These are phyloP conservation scores for Falco novaeseelandiae DNA, from an alignment of 2,797 vertebrate genomes.

Conservation along the genomic window DNA sequence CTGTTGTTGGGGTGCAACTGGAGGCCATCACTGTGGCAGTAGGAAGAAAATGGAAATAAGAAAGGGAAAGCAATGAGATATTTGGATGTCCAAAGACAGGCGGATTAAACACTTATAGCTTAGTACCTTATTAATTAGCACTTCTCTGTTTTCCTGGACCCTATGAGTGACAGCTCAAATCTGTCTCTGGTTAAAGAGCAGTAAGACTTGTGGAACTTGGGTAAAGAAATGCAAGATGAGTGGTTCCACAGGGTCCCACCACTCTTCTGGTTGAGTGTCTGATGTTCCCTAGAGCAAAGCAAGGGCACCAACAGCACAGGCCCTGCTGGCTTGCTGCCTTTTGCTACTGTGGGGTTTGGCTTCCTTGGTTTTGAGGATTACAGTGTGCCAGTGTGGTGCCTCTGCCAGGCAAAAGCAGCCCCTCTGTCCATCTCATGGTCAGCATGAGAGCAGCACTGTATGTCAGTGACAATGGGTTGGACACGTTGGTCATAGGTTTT, in stretches of 20 bases:
- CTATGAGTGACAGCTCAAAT: not conserved
- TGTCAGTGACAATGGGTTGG: not conserved
- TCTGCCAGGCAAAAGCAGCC: not conserved
- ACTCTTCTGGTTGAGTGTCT: not conserved
- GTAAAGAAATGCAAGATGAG: not conserved
- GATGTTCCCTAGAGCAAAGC: not conserved
- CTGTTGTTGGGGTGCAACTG: not conserved
- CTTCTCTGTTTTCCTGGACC: not conserved
- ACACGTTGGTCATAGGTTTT: not conserved
- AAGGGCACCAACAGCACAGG: accelerated
- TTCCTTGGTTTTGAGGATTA: not conserved
- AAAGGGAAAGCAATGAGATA: not conserved
- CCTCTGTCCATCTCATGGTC: not conserved
- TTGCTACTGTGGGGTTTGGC: not conserved
- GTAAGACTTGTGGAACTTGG: not conserved
- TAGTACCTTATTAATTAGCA: not conserved
- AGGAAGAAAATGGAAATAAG: not conserved
- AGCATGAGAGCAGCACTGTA: accelerated
- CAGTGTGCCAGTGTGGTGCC: not conserved
- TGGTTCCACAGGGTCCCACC: not conserved
- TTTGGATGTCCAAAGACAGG: not conserved
- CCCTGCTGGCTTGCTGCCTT: not conserved
- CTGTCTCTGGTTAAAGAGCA: not conserved
- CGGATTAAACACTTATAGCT: not conserved
- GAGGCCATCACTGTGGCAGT: not conserved